phyloP scores from a whole-genome alignment of 2,797 vertebrate species.

The Syngnathus rostellatus region DNA sequence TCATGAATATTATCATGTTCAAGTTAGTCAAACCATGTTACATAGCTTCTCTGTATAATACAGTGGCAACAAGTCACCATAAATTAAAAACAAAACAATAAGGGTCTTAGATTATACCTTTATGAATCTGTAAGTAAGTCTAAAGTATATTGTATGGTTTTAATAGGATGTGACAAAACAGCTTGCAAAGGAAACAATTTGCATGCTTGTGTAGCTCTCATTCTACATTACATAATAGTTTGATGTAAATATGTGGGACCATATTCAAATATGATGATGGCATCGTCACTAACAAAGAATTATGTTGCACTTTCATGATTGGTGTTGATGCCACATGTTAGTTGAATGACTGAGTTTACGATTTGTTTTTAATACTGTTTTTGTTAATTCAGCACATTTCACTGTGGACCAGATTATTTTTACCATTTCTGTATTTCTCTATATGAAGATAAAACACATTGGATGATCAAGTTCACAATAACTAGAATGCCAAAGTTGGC shows the following conservation, averaged over 20 bases:
- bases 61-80: neutral
- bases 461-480: too few relatives aligned
- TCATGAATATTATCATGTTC: neutral
- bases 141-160: neutral
- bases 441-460: too few relatives aligned
- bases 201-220: too few relatives aligned
- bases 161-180: neutral
- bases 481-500: too few relatives aligned
- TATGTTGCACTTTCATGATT: conserved; percentile 21
- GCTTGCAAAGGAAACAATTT: too few relatives aligned
- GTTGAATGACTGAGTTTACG: neutral
- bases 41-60: neutral
- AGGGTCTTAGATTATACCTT: neutral
- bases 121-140: neutral
- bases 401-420: neutral
- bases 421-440: too few relatives aligned
- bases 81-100: neutral
- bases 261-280: conserved; percentile 11
- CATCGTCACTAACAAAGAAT: conserved; percentile 29
- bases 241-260: conserved; percentile 21
- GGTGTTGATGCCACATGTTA: neutral
- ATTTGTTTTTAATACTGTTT: neutral
- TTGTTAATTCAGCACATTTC: neutral
- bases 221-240: neutral
- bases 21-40: neutral